phyloP scores from a whole-genome alignment of 2,113 vertebrate species.

The Urocitellus parryii region DNA sequence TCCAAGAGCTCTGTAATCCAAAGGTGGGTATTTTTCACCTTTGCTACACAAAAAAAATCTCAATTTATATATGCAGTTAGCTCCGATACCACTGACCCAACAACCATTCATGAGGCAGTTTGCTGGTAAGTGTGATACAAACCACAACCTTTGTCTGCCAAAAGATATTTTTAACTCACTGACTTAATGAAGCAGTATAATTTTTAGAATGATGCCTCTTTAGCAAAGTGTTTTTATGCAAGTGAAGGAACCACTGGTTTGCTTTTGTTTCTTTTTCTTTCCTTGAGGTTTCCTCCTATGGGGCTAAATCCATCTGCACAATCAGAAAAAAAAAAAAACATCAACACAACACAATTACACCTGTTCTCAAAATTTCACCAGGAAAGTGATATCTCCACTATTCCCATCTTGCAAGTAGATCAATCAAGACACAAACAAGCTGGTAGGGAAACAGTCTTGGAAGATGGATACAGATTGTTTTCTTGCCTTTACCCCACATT shows the following conservation, averaged over 20 bases:
- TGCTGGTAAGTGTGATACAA: fast-evolving
- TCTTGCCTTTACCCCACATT: not conserved
- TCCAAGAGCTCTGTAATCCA: not conserved
- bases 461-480: not conserved
- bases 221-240: not conserved
- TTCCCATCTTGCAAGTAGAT: not conserved
- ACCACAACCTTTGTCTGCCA: not conserved
- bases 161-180: not conserved
- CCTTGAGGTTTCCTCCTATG: not conserved
- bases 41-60: not conserved
- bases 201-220: slow-evolving; percentile 6
- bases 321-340: not conserved
- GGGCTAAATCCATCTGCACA: not conserved
- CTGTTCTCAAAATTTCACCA: not conserved
- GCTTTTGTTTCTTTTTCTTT: not conserved
- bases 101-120: not conserved
- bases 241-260: not conserved
- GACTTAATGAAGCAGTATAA: slow-evolving; percentile 8
- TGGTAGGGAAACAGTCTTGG: not conserved
- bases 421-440: not conserved
- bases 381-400: not conserved
- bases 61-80: not conserved
- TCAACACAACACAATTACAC: not conserved
- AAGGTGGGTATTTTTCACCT: not conserved
- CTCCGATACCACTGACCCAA: not conserved